A percentile compares a stretch with the other conserved stretches of the same genome.
Conservation (phyloP, 1,140 invertebrate genomes). For the Tetramorium parvispinum region DNA sequence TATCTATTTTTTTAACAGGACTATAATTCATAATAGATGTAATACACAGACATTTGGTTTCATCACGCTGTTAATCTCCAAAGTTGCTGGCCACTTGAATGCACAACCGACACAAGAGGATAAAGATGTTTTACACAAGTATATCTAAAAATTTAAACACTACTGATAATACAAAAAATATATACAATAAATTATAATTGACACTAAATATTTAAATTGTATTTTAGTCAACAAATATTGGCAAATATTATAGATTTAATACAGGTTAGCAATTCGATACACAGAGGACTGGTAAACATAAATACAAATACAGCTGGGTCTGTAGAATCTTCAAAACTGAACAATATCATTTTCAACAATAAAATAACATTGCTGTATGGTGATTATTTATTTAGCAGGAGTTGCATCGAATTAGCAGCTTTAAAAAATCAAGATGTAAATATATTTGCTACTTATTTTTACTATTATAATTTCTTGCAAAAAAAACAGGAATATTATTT, state of each 20-base stretch:
- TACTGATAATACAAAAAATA: constrained; percentile 12
- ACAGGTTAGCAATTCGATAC: constrained; percentile 96
- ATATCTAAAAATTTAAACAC: background rate
- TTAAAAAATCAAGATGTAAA: constrained; percentile 91
- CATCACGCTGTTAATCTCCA: constrained; percentile 95
- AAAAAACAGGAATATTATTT: background rate
- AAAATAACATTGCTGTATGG: constrained; percentile 97
- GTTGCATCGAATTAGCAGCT: constrained; percentile 93
- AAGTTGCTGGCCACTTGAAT: constrained; percentile 93
- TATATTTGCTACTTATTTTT: background rate
- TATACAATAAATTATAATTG: constrained; percentile 7
- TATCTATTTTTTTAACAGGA: constrained; percentile 85
- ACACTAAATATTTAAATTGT: constrained; percentile 24
- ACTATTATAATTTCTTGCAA: background rate
- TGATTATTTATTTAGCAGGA: constrained; percentile 96
- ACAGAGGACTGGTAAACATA: constrained; percentile 95
- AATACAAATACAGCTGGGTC: constrained; percentile 85
- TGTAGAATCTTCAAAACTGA: constrained; percentile 86
- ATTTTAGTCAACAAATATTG: constrained; percentile 92
- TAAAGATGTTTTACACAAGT: constrained; percentile 92
- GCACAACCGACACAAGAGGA: constrained; percentile 93
- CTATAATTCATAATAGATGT: constrained; percentile 94
- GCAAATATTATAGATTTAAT: constrained; percentile 99
- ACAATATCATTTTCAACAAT: constrained; percentile 97
- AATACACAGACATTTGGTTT: constrained; percentile 97